Percentiles rank a stretch among this genome's conserved stretches.
phyloP scores from a whole-genome alignment of 2,797 vertebrate species.

The Crax fasciolata region DNA sequence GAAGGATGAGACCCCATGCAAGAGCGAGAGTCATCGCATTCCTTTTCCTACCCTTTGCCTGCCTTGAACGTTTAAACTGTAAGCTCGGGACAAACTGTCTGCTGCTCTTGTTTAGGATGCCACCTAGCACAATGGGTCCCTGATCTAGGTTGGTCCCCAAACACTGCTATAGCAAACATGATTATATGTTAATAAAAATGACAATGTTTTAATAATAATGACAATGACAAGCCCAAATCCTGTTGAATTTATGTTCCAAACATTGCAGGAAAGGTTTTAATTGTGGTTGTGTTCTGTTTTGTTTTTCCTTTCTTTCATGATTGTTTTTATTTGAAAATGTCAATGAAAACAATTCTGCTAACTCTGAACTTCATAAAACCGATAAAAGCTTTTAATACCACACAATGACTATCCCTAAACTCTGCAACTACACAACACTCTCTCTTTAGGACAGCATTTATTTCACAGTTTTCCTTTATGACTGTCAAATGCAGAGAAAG shows the following conservation, averaged over 20 bases:
- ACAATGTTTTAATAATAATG: slow-evolving; percentile 16
- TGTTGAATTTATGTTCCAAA: slow-evolving; percentile 13
- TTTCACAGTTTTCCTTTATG: slow-evolving; percentile 18
- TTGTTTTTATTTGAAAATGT: slow-evolving; percentile 43
- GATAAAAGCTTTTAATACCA: slow-evolving; percentile 21
- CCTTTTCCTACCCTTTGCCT: background rate
- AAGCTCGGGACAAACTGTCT: background rate
- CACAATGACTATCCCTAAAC: background rate
- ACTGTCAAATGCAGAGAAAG: background rate
- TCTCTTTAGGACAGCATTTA: background rate
- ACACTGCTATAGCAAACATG: background rate
- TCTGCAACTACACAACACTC: background rate
- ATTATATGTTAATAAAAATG: slow-evolving; percentile 9
- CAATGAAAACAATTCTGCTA: slow-evolving; percentile 36
- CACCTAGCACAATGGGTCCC: background rate
- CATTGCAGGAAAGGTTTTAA: slow-evolving; percentile 18
- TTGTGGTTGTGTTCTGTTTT: slow-evolving; percentile 12
- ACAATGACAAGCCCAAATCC: background rate
- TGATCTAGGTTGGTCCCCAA: background rate
- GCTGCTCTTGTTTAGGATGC: background rate
- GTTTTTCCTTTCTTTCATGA: slow-evolving; percentile 38
- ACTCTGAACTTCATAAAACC: slow-evolving; percentile 18
- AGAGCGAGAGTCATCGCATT: background rate
- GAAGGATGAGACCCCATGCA: background rate
- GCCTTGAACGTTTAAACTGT: background rate